Conservation (phyloP, 2,888 invertebrate genomes). For the Chalcosyrphus nemorum region DNA sequence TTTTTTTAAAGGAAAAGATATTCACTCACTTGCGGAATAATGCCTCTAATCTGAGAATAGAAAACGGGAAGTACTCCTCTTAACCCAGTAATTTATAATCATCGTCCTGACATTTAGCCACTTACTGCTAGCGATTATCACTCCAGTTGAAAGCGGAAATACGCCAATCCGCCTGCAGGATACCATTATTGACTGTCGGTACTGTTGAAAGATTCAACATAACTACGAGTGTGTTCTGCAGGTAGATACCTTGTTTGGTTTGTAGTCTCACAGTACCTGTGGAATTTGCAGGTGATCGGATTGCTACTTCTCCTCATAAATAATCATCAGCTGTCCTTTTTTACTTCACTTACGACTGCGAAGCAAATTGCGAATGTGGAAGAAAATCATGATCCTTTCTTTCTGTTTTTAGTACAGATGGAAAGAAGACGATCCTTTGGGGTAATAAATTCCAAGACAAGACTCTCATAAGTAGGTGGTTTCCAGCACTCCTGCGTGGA, state of each 20-base stretch:
- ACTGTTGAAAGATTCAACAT: constrained; percentile 3
- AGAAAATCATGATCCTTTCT: constrained; percentile 49
- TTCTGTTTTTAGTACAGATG: constrained; percentile 27
- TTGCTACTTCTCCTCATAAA: neutral
- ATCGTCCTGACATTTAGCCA: constrained; percentile 13
- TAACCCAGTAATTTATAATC: neutral
- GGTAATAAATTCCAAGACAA: constrained; percentile 45
- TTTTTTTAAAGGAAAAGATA: neutral
- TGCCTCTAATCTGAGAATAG: neutral
- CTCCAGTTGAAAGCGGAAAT: constrained; percentile 22
- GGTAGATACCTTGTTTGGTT: neutral
- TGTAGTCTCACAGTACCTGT: neutral
- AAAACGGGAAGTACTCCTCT: neutral
- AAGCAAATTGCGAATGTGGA: constrained; percentile 47
- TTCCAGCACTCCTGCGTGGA: constrained; percentile 13
- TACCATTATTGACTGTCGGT: constrained; percentile 5
- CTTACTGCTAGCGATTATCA: neutral
- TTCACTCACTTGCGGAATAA: neutral
- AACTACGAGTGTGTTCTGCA: too few relatives aligned
- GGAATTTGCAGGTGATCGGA: constrained; percentile 15
- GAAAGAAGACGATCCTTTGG: constrained; percentile 46
- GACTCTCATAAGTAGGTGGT: constrained; percentile 32
- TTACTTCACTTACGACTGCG: constrained; percentile 2
- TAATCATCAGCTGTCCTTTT: constrained; percentile 8
- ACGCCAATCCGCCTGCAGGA: constrained; percentile 19